These are phyloP conservation scores for Microcaecilia unicolor DNA, from an alignment of 2,797 vertebrate species.

Conservation along the genomic window DNA sequence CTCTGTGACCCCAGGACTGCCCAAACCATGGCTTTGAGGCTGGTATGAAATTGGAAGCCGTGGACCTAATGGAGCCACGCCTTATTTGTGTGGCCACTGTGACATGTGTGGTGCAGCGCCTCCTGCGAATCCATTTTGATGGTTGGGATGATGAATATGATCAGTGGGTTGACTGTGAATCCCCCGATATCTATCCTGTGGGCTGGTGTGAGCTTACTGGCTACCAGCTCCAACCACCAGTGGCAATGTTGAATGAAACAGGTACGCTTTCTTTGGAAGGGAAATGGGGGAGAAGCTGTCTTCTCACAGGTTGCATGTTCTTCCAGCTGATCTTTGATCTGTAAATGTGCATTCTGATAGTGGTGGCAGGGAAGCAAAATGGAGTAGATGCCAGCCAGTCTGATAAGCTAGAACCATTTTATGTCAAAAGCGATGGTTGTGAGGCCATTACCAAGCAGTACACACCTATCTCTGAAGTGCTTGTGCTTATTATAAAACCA, in stretches of 20 bases:
- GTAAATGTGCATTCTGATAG: too few species aligned
- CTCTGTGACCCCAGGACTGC: conserved; percentile 58
- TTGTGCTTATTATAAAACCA: too few species aligned
- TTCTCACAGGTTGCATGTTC: not conserved
- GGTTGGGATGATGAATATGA: conserved; percentile 93
- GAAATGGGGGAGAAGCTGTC: not conserved
- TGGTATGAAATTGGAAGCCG: conserved; percentile 89
- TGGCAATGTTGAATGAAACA: too few species aligned
- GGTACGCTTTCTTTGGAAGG: conserved; percentile 42
- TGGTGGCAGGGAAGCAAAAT: too few species aligned
- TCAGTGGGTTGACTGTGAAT: conserved; percentile 92
- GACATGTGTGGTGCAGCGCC: conserved; percentile 70
- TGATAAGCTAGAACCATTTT: too few species aligned
- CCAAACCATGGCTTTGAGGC: conserved; percentile 75
- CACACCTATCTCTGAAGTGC: too few species aligned
- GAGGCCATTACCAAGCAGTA: too few species aligned
- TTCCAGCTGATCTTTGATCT: too few species aligned
- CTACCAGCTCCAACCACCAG: conserved; percentile 83
- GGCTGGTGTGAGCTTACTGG: conserved; percentile 89
- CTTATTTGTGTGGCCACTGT: conserved; percentile 92
- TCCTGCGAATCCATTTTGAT: conserved; percentile 89
- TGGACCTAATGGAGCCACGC: conserved; percentile 91
- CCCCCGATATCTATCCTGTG: conserved; percentile 89
- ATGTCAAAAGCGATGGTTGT: too few species aligned
- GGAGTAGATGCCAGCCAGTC: too few species aligned